Evolutionary conservation across 2,113 vertebrate genomes (phyloP).

Genomic region (Verasper variegatus): DNA sequence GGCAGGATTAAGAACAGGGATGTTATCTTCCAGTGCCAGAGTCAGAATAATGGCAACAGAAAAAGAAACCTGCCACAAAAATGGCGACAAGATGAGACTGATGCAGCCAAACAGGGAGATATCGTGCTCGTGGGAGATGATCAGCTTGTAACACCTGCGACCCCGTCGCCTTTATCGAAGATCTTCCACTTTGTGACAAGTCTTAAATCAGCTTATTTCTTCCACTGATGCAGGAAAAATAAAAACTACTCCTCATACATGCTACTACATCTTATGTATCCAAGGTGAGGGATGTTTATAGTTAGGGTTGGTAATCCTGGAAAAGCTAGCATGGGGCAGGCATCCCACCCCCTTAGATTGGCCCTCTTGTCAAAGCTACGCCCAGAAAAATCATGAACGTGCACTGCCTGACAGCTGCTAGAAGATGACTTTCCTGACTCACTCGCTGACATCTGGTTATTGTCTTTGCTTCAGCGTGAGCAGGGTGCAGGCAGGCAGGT

Average conservation of each 20-base stretch:
- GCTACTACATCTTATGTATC: neutral
- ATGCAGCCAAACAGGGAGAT: neutral
- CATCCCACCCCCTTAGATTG: too few species aligned
- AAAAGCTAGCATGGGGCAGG: neutral
- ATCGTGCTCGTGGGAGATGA: neutral
- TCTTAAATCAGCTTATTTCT: neutral
- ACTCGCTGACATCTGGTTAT: neutral
- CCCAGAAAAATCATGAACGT: too few species aligned
- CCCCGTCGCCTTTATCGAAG: neutral
- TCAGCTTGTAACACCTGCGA: neutral
- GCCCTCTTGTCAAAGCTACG: too few species aligned
- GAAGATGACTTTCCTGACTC: too few species aligned
- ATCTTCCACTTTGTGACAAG: neutral
- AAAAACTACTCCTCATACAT: neutral
- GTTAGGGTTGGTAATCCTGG: neutral
- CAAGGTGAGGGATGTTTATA: neutral
- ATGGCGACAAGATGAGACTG: constrained; percentile 18
- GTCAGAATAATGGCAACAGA: constrained; percentile 22
- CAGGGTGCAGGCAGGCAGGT: too few species aligned
- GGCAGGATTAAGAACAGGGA: constrained; percentile 29
- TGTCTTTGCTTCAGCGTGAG: neutral
- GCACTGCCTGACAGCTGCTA: too few species aligned
- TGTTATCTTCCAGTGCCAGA: constrained; percentile 43
- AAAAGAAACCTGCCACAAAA: constrained; percentile 21
- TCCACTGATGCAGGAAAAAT: neutral